Base-by-base conservation (phyloP, 1,140 invertebrate species). In the Anastrepha ludens region DNA sequence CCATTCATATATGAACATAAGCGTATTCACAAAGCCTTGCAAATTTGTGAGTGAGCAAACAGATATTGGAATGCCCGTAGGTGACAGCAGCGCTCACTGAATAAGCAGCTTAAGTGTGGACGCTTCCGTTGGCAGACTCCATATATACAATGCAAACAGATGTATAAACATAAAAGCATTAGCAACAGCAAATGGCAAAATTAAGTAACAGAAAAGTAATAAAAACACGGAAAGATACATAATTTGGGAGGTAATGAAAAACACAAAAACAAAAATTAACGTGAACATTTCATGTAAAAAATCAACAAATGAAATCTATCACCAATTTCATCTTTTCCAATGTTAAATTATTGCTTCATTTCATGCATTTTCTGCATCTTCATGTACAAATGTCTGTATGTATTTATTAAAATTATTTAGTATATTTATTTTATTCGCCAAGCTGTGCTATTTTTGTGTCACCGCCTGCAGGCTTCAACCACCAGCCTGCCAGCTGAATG, bases 101-200 rank as follows among this genome's bases (percentile, higher is more conserved):
- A 47, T 47, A 55, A 81, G 20, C 47, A 81, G 47, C 47, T 81
- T 50, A 81, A 81, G 74, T 55, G 47, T 81, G 50, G 55, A 81
- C 44, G 44, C 29, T 81, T 58, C 47, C 47, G 74, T n/a, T 58
- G 44, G n/a, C 74, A 81, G 74, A 58, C 74, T 17, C 59, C 20
- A 17, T 39, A 60, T 62, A 60, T 86, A 65, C 7, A 86, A 65
- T 44, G 13, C 20, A 17, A n/a, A n/a, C 85, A 44, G 20, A 15
- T n/a, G n/a, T 62, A 44, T 20, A 44, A 60, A 86, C 47, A 65
- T 29, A 41, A 86, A 44, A 64, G 85, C 59, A 86, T 60, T 65
- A 86, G 85, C 55, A 86, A 65, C 59, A 86, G 29, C 1, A 41
- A 86, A 15, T 2, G 7, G 20, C 58, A 86, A 86, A 60, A 65